These are phyloP conservation scores for Callionymus lyra DNA, from an alignment of 2,113 vertebrate species.

Conservation along the genomic window DNA sequence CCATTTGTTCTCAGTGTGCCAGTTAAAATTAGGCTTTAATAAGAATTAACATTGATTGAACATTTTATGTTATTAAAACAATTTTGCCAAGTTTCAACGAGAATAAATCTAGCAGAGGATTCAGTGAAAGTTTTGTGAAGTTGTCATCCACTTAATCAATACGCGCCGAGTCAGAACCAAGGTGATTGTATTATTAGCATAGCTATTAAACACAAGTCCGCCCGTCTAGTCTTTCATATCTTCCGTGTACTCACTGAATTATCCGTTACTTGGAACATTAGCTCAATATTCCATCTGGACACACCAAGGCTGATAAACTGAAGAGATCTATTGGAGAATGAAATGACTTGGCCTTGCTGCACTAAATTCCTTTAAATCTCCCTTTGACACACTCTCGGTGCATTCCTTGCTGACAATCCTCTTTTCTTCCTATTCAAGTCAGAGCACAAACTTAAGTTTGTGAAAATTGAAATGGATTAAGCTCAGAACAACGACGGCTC, in stretches of 20 bases:
- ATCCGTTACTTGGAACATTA: conserved; percentile 42
- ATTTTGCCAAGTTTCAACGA: no score
- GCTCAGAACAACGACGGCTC: no score
- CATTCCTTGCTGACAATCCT: no score
- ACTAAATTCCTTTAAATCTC: conserved; percentile 8
- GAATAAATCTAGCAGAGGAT: no score
- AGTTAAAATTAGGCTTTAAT: no score
- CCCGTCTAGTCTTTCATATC: conserved; percentile 15
- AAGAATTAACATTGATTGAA: no score
- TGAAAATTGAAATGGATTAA: no score
- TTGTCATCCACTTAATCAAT: conserved; percentile 13
- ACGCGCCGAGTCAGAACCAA: conserved; percentile 24
- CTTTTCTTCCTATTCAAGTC: no score
- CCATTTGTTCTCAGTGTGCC: no score
- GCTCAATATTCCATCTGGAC: conserved; percentile 25
- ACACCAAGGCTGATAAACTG: conserved; percentile 32
- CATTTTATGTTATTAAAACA: no score
- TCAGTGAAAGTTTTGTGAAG: conserved; percentile 10
- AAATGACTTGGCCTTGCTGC: conserved; percentile 29
- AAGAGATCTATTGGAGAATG: conserved; percentile 33
- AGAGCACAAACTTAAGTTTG: no score
- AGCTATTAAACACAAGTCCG: conserved; percentile 27
- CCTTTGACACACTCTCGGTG: no score
- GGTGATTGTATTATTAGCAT: conserved; percentile 28
- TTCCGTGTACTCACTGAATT: conserved; percentile 25